Conservation (phyloP, 2,888 invertebrate species). For the Yponomeuta sedellus region DNA sequence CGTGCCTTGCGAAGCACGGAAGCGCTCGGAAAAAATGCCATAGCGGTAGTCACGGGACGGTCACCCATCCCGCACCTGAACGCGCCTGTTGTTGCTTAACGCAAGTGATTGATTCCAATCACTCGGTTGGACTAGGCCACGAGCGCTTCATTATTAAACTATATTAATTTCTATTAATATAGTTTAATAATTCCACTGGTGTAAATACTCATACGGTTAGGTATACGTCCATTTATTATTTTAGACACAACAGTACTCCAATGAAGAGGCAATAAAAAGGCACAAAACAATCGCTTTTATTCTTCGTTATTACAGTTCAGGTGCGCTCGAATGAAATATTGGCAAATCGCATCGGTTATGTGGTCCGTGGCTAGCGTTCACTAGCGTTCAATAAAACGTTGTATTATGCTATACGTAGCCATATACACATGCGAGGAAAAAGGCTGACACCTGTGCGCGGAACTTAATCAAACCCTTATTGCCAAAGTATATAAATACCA, state of each 20-base stretch:
- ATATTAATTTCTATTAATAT: too few species aligned
- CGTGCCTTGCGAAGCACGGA: too few species aligned
- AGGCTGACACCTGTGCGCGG: not conserved
- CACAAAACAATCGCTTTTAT: conserved; percentile 64
- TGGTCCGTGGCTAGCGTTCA: conserved; percentile 22
- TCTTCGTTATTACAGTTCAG: conserved; percentile 69
- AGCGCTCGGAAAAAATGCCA: too few species aligned
- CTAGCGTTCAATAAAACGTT: conserved; percentile 10
- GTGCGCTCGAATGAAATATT: conserved; percentile 65
- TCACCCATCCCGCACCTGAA: too few species aligned
- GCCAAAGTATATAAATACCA: not conserved
- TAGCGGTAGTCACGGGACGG: too few species aligned
- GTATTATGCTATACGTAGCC: not conserved
- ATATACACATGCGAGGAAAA: conserved; percentile 1
- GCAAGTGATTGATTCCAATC: too few species aligned
- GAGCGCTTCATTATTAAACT: too few species aligned
- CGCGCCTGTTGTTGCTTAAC: too few species aligned
- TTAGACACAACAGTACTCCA: conserved; percentile 29
- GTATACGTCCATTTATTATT: not conserved
- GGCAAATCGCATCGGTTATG: conserved; percentile 58
- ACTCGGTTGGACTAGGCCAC: too few species aligned
- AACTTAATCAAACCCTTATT: not conserved
- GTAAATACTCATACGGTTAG: not conserved
- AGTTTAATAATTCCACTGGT: not conserved
- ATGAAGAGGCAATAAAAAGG: conserved; percentile 65